Conservation (phyloP, 1,140 invertebrate species). For the Trichonephila clavata region DNA sequence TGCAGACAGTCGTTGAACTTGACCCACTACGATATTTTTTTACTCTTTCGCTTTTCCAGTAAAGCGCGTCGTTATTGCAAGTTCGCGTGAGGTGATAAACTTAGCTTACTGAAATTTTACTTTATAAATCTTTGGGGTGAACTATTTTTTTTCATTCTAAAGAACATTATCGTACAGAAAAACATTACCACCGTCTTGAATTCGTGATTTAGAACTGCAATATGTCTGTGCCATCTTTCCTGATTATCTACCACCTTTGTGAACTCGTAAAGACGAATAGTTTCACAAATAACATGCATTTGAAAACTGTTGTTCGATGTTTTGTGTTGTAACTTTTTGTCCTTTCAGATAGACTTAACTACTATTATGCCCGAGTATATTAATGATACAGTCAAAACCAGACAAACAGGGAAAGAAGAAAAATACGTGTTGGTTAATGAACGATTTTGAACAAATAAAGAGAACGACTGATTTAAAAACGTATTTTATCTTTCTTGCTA, state of each 20-base stretch:
- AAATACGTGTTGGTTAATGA: no score
- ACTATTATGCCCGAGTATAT: no score
- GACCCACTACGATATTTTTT: conserved; percentile 34
- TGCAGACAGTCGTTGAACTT: conserved; percentile 50
- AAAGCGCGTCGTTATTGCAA: conserved; percentile 19
- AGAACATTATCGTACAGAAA: neutral
- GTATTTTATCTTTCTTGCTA: no score
- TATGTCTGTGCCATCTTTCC: neutral
- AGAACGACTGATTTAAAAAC: no score
- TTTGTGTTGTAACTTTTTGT: no score
- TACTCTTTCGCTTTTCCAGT: conserved; percentile 1
- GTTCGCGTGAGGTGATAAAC: conserved; percentile 11
- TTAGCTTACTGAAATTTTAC: conserved; percentile 7
- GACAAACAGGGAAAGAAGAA: no score
- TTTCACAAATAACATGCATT: no score
- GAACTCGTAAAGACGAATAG: neutral
- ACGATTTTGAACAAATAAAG: no score
- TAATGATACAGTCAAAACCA: no score
- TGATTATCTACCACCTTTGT: neutral
- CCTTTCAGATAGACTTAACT: no score
- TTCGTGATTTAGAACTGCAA: neutral
- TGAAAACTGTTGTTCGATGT: no score
- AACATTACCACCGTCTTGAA: neutral
- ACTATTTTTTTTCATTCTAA: neutral
- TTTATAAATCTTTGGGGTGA: neutral